Evolutionary conservation across 2,113 vertebrate species (phyloP).

Genomic region (Callaeas wilsoni): DNA sequence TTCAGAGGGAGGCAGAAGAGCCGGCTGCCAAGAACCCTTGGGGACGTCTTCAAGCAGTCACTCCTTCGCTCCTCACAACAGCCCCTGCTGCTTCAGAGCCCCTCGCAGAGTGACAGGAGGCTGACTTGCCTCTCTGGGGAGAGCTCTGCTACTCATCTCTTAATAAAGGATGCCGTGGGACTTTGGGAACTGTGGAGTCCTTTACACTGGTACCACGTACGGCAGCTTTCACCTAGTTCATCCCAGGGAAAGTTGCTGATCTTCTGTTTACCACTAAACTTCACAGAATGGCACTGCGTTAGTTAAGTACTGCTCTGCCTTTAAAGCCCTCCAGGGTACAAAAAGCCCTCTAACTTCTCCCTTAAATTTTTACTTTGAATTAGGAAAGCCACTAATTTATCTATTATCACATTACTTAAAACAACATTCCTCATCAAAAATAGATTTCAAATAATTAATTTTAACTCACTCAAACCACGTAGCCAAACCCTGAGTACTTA

Average conservation of each 20-base stretch:
- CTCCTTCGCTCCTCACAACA: accelerated
- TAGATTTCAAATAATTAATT: not conserved
- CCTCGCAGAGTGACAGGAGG: not conserved
- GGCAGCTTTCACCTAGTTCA: not conserved
- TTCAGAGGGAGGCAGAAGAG: not conserved
- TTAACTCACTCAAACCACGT: not conserved
- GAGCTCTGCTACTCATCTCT: not conserved
- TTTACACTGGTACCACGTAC: not conserved
- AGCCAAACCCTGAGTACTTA: not conserved
- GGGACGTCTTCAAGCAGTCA: not conserved
- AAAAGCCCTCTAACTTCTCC: not conserved
- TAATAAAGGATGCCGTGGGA: not conserved
- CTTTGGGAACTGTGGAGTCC: not conserved
- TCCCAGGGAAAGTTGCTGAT: not conserved
- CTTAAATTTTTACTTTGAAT: not conserved
- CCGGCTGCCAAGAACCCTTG: not conserved
- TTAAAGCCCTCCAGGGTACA: not conserved
- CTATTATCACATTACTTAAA: not conserved
- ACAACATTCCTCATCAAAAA: not conserved
- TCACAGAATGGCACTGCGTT: not conserved
- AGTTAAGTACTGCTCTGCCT: not conserved
- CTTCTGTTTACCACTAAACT: not conserved
- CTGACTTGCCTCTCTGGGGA: not conserved
- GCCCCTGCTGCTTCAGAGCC: not conserved
- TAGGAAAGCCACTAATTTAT: not conserved